Evolutionary conservation across 2,113 vertebrate genomes (phyloP), one percentile per base, ranked within the genome.

Genomic region (Pomatostomus ruficeps): DNA sequence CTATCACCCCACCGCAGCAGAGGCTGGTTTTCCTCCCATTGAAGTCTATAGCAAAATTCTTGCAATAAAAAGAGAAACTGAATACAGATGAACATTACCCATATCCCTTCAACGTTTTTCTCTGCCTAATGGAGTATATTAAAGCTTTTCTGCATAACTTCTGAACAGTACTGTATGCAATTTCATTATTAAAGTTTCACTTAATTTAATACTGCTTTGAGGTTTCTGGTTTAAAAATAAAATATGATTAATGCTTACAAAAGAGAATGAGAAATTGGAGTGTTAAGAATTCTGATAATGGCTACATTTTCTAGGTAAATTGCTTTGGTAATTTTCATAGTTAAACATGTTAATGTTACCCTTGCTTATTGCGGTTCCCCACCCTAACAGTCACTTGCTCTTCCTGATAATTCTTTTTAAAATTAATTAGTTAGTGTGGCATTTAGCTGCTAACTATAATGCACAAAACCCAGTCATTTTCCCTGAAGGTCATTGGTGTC

Each of bases 181-280:
- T 95, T 95, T 94, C 94, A 83, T 95, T 93, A 96, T 88, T 93
- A 83, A 95, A 97, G 88, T 97, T 95, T 95, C 95, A 97, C 91
- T 93, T 96, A 97, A 96, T 96, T 96, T 96, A 95, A 95, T 97
- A 86, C 85, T 22, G 59, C 88, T 95, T 94, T 90, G 92, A 97
- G 94, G 58, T 93, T 96, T 79, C 73, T 80, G 75, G 94, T 94
- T 94, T 97, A 96, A 95, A 97, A 97, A 97, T 94, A 97, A 96
- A 97, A 92, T 83, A 83, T 90, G 92, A 97, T 93, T 97, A 94
- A 97, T 93, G 55, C 94, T 94, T 93, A 90, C 76, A 91, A 93
- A 96, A 93, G 85, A 80, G 88, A 83, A 92, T 58, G 78, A 93
- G 85, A 80, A 92, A 88, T 80, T 22, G 4, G 63, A 36, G 75